Percentiles rank a stretch among this genome's conserved stretches.
Evolutionary conservation across 2,888 invertebrate genomes (phyloP).

Genomic region (Scaptomyza polygonia): DNA sequence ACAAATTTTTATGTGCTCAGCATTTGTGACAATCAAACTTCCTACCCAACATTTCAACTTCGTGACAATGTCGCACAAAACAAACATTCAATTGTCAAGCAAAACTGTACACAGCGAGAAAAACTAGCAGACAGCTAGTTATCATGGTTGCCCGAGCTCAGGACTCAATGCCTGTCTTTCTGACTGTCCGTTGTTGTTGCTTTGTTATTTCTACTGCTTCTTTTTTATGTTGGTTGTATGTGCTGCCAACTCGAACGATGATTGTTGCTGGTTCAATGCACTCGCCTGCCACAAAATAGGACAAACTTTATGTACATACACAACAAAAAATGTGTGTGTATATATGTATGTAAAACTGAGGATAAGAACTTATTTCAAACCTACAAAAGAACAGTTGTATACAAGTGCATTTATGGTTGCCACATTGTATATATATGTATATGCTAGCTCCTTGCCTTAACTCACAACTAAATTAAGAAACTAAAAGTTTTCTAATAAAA

Average conservation of each 20-base stretch:
- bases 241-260: slow-evolving; percentile 46
- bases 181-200: slow-evolving; percentile 27
- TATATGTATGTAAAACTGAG: slow-evolving; percentile 9
- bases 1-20: slow-evolving; percentile 17
- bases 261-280: slow-evolving; percentile 74
- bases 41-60: slow-evolving; percentile 6
- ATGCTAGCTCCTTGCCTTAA: neutral
- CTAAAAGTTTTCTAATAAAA: neutral
- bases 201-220: slow-evolving; percentile 23
- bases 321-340: slow-evolving; percentile 16
- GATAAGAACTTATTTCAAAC: slow-evolving; percentile 13
- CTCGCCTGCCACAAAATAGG: slow-evolving; percentile 64
- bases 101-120: slow-evolving; percentile 56
- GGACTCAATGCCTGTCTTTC: slow-evolving; percentile 11
- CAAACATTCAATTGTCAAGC: slow-evolving; percentile 28
- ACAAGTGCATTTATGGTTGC: neutral
- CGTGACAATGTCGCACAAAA: slow-evolving; percentile 22
- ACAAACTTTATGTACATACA: slow-evolving; percentile 41
- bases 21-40: slow-evolving; percentile 7
- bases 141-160: slow-evolving; percentile 17
- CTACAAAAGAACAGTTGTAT: neutral
- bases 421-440: neutral
- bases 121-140: slow-evolving; percentile 48
- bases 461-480: neutral
- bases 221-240: slow-evolving; percentile 9